phyloP scores from a whole-genome alignment of 2,113 vertebrate genomes.

The Alaudala cheleensis region DNA sequence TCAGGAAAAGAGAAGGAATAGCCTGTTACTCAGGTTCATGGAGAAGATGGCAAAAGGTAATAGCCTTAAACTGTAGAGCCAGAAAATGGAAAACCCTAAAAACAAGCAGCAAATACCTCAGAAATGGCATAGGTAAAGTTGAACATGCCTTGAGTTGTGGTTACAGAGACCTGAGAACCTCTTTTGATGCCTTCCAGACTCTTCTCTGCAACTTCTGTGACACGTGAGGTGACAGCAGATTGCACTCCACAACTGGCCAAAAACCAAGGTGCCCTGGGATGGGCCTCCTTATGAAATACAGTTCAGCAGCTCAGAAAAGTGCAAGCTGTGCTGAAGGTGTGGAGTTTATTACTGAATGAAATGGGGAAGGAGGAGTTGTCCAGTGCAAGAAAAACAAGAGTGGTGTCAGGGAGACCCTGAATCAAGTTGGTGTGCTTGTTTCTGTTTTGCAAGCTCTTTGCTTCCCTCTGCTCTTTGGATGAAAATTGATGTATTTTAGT shows the following conservation, averaged over 20 bases:
- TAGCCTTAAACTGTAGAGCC: not conserved
- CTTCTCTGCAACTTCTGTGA: not conserved
- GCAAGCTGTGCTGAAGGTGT: not conserved
- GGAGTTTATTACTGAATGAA: not conserved
- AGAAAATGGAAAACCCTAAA: not conserved
- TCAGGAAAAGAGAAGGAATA: not conserved
- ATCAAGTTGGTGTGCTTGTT: not conserved
- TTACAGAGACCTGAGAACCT: not conserved
- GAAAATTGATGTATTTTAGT: not conserved
- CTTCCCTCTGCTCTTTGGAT: not conserved
- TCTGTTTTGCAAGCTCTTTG: not conserved
- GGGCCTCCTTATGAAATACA: not conserved
- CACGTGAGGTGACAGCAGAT: not conserved
- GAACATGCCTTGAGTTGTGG: not conserved
- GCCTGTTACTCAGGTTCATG: not conserved
- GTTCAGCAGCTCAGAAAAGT: not conserved
- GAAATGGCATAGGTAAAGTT: not conserved
- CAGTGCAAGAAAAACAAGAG: not conserved
- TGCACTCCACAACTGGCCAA: not conserved
- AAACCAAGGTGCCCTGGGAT: not conserved
- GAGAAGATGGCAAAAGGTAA: not conserved
- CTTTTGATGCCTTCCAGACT: accelerated
- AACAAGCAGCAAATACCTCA: not conserved
- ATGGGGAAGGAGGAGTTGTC: not conserved
- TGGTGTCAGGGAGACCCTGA: not conserved